phyloP scores from a whole-genome alignment of 2,797 vertebrate species.

The Macropus fuliginosus region DNA sequence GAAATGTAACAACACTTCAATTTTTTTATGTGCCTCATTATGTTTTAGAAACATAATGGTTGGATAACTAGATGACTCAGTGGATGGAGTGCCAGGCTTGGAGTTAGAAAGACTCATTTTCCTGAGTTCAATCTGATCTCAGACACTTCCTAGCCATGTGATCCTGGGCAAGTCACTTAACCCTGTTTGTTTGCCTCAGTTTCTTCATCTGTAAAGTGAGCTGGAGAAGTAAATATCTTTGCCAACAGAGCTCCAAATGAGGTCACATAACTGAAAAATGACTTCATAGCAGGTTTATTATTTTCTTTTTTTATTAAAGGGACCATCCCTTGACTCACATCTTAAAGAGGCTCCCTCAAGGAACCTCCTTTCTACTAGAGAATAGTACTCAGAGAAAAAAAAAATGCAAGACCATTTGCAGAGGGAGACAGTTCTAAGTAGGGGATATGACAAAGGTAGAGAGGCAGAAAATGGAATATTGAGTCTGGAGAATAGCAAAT shows the following conservation, averaged over 20 bases:
- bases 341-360: not conserved
- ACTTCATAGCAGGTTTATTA: not conserved
- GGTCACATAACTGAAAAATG: not conserved
- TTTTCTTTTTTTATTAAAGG: no score
- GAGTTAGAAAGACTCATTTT: not conserved
- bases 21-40: not conserved
- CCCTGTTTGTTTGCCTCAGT: not conserved
- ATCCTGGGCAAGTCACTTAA: not conserved
- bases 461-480: not conserved
- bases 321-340: no score
- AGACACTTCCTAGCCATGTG: not conserved
- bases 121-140: not conserved
- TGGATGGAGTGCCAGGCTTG: not conserved
- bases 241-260: not conserved
- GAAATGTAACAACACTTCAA: not conserved
- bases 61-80: not conserved
- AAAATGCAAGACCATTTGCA: not conserved
- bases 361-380: not conserved
- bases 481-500: not conserved
- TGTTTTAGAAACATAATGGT: not conserved
- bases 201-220: not conserved
- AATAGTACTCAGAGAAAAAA: not conserved
- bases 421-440: not conserved
- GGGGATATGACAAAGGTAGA: not conserved
- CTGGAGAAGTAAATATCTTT: not conserved